Conservation (phyloP, 2,888 invertebrate genomes). For the Drosophila cognata region DNA sequence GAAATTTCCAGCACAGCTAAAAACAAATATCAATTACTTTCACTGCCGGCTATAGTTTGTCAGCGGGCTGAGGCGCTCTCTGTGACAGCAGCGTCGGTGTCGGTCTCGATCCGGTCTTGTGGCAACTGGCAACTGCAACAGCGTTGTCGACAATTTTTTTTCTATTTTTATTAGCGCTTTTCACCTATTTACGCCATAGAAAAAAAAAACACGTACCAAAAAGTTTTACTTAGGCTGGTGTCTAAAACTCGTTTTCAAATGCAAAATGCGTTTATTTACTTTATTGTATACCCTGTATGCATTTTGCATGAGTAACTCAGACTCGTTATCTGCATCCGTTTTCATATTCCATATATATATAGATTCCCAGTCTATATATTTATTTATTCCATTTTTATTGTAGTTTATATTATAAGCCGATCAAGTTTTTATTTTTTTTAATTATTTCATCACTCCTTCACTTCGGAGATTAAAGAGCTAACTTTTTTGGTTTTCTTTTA, state of each 20-base stretch:
- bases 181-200: conserved; percentile 65
- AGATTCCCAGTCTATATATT: neutral
- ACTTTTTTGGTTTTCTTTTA: neutral
- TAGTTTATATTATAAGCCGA: neutral
- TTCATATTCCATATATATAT: neutral
- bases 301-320: neutral
- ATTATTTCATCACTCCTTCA: neutral
- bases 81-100: conserved; percentile 15
- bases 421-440: neutral
- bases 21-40: conserved; percentile 73
- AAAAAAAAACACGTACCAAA: conserved; percentile 59
- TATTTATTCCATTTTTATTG: neutral
- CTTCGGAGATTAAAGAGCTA: neutral
- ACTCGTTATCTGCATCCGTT: neutral
- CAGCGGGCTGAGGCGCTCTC: conserved; percentile 20
- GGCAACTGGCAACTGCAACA: conserved; percentile 21
- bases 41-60: conserved; percentile 65
- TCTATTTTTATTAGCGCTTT: conserved; percentile 50
- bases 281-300: conserved; percentile 8
- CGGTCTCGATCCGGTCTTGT: conserved; percentile 39
- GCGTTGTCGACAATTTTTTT: conserved; percentile 51
- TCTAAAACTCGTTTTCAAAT: conserved; percentile 67
- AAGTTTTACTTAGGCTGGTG: conserved; percentile 33
- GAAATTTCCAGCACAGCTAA: conserved; percentile 52
- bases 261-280: conserved; percentile 52